Base-by-base conservation (phyloP, 2,797 vertebrate genomes). In the Sparus aurata region DNA sequence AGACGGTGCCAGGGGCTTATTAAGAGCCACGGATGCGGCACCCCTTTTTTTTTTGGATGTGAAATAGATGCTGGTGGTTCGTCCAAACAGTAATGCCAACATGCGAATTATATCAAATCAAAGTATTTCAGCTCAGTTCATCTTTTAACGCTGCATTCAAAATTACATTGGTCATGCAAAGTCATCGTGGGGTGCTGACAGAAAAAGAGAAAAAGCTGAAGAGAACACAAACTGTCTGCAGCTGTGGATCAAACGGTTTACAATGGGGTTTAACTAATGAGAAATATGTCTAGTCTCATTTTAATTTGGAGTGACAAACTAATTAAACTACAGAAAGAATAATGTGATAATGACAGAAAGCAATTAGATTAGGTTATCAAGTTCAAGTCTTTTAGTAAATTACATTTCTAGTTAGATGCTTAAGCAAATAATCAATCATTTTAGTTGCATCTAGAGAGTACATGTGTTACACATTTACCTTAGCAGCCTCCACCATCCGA, bases 401-500 rank as follows among this genome's bases (percentile, higher is more conserved):
- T 2, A 52, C 7, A 71, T 22, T 16, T 60, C 9, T 17, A 49
- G 5, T 12, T 50, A 34, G 15, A 54, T 43, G 34, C n/a, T 75
- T 46, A 18, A 23, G 22, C 12, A 50, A 55, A 69, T 52, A 46
- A 58, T 18, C 0, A 55, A 9, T 49, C 2, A 55, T 73, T 30
- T 57, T 12, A 68, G 27, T 10, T 69, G 38, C 30, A 66, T 1
- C 30, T 27, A 25, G 11, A 60, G 12, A n/a, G 16, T 46, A 30
- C 61, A 62, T 11, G 1, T 16, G 16, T 47, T 63, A 8, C 65
- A 16, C 27, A 38, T 64, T 69, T 90, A 99, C 98, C 97, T 99
- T 99, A 18, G 98, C 98, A 45, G 98, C 98, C 89, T 99, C 98
- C 73, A 99, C 98, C 98, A 99, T 99, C 67, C 98, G 96, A 61